Evolutionary conservation across 2,888 invertebrate genomes (phyloP).

Genomic region (Diabrotica balteata): DNA sequence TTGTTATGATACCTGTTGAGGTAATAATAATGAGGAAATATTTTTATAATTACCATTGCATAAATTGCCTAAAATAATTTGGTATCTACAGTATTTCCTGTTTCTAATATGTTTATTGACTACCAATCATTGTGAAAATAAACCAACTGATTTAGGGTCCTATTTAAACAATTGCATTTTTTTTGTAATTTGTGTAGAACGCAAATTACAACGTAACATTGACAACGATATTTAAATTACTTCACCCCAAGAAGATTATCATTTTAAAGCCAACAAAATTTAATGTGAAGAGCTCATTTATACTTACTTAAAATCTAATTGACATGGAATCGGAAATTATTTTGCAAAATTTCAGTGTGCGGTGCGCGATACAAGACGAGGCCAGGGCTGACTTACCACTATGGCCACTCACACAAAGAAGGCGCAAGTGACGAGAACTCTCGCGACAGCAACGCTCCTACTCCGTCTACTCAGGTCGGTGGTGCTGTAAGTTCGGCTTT

Average conservation of each 20-base stretch:
- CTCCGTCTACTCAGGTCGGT: slow-evolving; percentile 54
- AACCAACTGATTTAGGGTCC: too few species aligned
- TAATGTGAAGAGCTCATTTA: slow-evolving; percentile 10
- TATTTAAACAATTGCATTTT: too few species aligned
- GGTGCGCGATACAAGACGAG: slow-evolving; percentile 96
- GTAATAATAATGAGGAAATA: too few species aligned
- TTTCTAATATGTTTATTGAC: too few species aligned
- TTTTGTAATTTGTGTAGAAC: too few species aligned
- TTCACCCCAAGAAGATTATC: slow-evolving; percentile 6
- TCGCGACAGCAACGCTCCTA: slow-evolving; percentile 59
- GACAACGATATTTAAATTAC: too few species aligned
- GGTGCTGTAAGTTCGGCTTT: slow-evolving; percentile 57
- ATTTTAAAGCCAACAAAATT: slow-evolving; percentile 7
- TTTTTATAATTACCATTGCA: too few species aligned
- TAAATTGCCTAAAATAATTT: too few species aligned
- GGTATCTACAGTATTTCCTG: too few species aligned
- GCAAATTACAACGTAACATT: too few species aligned
- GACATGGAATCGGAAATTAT: slow-evolving; percentile 39
- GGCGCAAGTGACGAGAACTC: slow-evolving; percentile 63
- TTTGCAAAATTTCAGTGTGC: slow-evolving; percentile 75
- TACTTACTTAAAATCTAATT: slow-evolving; percentile 12
- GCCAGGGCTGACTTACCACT: slow-evolving; percentile 95
- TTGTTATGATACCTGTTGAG: too few species aligned
- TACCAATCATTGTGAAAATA: too few species aligned
- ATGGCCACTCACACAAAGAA: slow-evolving; percentile 86